Conservation (phyloP, 2,797 vertebrate species). For the Rallus crepitans region DNA sequence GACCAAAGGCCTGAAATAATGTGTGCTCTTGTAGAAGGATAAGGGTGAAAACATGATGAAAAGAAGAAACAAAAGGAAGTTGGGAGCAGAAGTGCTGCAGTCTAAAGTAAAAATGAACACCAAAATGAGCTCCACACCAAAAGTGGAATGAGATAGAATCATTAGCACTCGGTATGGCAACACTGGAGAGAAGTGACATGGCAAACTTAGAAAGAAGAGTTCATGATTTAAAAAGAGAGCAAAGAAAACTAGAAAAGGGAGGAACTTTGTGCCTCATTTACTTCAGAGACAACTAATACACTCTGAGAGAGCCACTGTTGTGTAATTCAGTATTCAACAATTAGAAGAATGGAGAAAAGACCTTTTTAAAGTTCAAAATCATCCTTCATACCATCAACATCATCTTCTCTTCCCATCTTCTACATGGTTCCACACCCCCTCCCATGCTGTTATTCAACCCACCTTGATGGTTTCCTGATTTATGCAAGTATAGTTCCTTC, state of each 20-base stretch:
- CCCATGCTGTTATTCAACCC: neutral
- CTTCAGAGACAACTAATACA: neutral
- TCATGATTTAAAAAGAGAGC: neutral
- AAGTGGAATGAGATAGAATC: neutral
- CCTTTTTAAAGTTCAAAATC: neutral
- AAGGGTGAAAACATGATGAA: neutral
- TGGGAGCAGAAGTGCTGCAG: neutral
- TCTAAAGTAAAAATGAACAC: neutral
- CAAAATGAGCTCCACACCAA: neutral
- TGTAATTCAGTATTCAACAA: neutral
- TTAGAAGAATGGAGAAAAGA: neutral
- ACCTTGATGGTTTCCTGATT: neutral
- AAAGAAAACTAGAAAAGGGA: neutral
- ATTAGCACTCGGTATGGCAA: neutral
- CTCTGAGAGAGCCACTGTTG: neutral
- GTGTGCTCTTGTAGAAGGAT: neutral
- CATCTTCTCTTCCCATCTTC: neutral
- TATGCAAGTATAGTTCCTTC: neutral
- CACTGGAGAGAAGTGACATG: neutral
- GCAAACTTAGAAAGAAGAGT: neutral
- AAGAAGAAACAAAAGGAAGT: neutral
- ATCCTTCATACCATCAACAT: neutral
- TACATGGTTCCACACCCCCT: accelerated
- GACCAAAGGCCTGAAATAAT: neutral
- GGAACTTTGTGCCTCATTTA: neutral